Base-by-base conservation (phyloP, 2,888 invertebrate genomes). In the Hydroisotoma schaefferi region DNA sequence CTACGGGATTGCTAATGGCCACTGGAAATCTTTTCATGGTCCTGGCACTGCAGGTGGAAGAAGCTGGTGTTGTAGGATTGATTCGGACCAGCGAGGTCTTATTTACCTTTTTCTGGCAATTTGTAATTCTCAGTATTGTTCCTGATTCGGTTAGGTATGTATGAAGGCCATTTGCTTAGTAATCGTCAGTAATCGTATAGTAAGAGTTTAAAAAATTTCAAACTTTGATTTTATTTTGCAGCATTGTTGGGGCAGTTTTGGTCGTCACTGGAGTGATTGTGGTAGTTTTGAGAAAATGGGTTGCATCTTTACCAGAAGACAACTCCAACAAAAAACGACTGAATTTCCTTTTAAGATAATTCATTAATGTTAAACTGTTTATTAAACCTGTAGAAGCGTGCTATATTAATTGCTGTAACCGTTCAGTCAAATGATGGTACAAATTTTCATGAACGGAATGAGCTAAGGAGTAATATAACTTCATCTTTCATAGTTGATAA, bases 31-130 rank as follows among this genome's bases (percentile, higher is more conserved):
- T 91, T 72, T 80, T 92, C 46, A 44, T 65, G 38, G 93, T 93
- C n/a, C 80, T 90, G 75, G 88, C 93, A 1, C 78, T 93, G 67
- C 91, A 92, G 77, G 82, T 89, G 77, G 93, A 94, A 75, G 90
- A 93, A 78, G 93, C 92, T 2, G 92, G 92, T 0, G 90, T 92
- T 22, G 91, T 93, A 2, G 88, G 93, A 1, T 89, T 93, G 66
- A 90, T 92, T 15, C 82, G 93, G 26, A 90, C 91, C 57, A 88
- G 89, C 10, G 92, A 92, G 76, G 92, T 93, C 70, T 89, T 92
- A 2, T 92, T 92, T 79, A 92, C 92, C 2, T 93, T 93, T 75
- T 80, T 91, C 63, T 92, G 92, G 92, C 91, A 93, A 78, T 63
- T 56, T 58, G 29, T 65, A 10, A 57, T 68, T 27, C 44, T 63